phyloP scores from a whole-genome alignment of 2,113 vertebrate genomes.

The Esox niger region DNA sequence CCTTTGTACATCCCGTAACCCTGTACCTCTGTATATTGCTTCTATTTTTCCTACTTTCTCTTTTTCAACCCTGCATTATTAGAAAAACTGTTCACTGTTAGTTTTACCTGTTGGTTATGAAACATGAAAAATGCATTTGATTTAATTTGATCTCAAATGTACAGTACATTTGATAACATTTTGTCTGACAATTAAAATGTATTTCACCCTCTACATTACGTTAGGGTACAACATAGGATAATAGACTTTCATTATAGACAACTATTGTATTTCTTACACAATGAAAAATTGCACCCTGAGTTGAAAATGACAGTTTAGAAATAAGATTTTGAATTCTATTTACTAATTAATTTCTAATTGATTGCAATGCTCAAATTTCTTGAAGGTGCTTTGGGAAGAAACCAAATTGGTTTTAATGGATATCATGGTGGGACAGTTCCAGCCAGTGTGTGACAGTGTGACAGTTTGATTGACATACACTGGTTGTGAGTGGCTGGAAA shows the following conservation, averaged over 20 bases:
- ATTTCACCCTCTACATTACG: not conserved
- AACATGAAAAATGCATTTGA: too few relatives aligned
- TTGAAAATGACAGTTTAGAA: constrained; percentile 14
- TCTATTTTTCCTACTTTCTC: too few relatives aligned
- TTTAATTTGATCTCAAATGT: too few relatives aligned
- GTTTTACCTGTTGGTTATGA: too few relatives aligned
- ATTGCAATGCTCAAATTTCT: constrained; percentile 37
- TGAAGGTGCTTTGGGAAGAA: constrained; percentile 38
- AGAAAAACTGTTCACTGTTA: too few relatives aligned
- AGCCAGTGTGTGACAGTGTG: constrained; percentile 8
- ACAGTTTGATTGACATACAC: constrained; percentile 59
- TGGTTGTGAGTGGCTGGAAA: constrained; percentile 49
- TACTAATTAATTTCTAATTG: constrained; percentile 47
- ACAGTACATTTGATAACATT: too few relatives aligned
- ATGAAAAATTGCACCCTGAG: constrained; percentile 51
- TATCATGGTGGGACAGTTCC: constrained; percentile 54
- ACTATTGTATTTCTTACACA: constrained; percentile 14
- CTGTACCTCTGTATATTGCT: too few relatives aligned
- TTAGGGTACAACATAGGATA: not conserved
- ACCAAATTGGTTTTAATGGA: constrained; percentile 67
- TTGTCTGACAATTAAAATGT: not conserved
- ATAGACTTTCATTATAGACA: not conserved
- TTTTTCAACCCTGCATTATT: too few relatives aligned
- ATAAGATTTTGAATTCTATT: constrained; percentile 57
- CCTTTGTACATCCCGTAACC: too few relatives aligned